A percentile compares a stretch with the other conserved stretches of the same genome.
Conservation (phyloP, 2,888 invertebrate genomes). For the Coecobrya sp. region DNA sequence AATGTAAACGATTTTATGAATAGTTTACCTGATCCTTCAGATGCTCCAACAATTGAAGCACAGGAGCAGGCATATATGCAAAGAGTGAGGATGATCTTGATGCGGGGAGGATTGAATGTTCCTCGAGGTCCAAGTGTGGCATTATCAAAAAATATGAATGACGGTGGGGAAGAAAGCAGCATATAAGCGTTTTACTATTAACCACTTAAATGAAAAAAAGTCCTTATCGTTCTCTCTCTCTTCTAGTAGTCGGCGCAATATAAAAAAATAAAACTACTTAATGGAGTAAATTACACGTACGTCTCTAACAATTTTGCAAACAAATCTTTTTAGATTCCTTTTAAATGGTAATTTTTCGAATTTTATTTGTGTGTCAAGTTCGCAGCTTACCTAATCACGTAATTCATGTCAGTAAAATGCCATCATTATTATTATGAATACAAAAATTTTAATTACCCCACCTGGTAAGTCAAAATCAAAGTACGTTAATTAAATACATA, state of each 20-base stretch:
- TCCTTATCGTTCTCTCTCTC: constrained; percentile 37
- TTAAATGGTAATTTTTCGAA: not conserved
- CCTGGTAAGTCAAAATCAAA: not conserved
- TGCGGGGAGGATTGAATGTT: constrained; percentile 78
- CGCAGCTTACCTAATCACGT: not conserved
- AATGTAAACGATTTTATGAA: constrained; percentile 81
- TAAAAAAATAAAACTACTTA: constrained; percentile 38
- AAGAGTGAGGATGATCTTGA: constrained; percentile 81
- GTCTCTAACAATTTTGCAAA: not conserved
- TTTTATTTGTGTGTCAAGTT: not conserved
- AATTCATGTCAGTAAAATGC: not conserved
- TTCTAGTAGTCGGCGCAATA: constrained; percentile 54
- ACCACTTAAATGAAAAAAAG: constrained; percentile 13
- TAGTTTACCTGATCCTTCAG: constrained; percentile 81
- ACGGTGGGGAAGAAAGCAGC: constrained; percentile 79
- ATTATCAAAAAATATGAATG: constrained; percentile 81
- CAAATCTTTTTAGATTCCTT: not conserved
- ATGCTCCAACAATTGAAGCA: constrained; percentile 80
- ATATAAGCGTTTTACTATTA: constrained; percentile 70
- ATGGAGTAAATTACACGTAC: constrained; percentile 23
- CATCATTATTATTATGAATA: not conserved
- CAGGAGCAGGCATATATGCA: constrained; percentile 78
- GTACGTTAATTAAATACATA: too few species aligned
- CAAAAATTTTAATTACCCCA: constrained; percentile 2
- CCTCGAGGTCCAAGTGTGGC: constrained; percentile 80